A percentile compares a stretch with the other conserved stretches of the same genome.
Evolutionary conservation across 1,140 invertebrate genomes (phyloP).

Genomic region (Drosophila tani): DNA sequence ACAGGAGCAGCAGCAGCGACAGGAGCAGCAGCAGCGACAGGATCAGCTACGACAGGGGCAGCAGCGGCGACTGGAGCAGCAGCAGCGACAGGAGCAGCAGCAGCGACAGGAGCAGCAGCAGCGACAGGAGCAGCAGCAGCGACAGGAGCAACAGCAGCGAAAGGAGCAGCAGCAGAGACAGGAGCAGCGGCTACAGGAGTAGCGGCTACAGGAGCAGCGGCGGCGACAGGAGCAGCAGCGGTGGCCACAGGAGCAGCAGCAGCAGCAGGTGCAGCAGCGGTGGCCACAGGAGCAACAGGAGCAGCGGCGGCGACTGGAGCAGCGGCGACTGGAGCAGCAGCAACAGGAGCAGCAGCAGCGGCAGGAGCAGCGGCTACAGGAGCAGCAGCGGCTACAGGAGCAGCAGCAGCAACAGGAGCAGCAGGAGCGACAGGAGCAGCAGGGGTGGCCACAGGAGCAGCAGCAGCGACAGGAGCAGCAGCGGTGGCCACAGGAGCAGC

Average conservation of each 20-base stretch:
- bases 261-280: background rate
- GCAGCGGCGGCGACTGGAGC: background rate
- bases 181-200: background rate
- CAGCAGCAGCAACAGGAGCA: background rate
- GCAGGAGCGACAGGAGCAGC: too few relatives aligned
- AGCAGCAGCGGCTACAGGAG: background rate
- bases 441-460: too few relatives aligned
- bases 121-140: background rate
- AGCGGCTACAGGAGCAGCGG: background rate
- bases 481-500: background rate
- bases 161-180: background rate
- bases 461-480: background rate
- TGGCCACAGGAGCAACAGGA: background rate
- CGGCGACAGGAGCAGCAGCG: background rate
- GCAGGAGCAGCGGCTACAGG: background rate
- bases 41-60: background rate
- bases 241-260: background rate
- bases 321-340: background rate
- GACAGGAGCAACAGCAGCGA: background rate
- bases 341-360: background rate
- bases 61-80: background rate
- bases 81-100: background rate
- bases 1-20: background rate
- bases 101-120: background rate
- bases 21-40: background rate